Evolutionary conservation across 2,797 vertebrate genomes (phyloP).

Genomic region (Gymnopithys bicolor): DNA sequence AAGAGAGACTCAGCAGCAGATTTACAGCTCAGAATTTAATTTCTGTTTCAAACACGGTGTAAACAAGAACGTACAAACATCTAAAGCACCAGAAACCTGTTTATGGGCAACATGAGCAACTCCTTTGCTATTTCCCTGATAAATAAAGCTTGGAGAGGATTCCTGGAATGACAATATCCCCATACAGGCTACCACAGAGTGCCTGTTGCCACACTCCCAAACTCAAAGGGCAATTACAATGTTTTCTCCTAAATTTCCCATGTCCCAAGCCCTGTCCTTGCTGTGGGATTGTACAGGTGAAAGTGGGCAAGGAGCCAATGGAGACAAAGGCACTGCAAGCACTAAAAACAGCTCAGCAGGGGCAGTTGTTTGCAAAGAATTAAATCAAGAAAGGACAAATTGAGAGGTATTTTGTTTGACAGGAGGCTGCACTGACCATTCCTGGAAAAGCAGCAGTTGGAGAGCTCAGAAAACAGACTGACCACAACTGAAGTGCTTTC

Average conservation of each 20-base stretch:
- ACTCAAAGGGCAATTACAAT: neutral
- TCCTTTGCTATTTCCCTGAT: neutral
- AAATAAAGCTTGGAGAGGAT: neutral
- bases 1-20: neutral
- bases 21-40: neutral
- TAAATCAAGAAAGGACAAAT: neutral
- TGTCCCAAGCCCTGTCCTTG: accelerated
- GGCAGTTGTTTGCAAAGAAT: neutral
- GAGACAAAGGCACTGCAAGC: neutral
- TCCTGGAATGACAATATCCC: neutral
- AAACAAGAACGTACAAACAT: neutral
- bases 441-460: neutral
- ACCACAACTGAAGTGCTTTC: constrained; percentile 21
- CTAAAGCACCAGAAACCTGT: neutral
- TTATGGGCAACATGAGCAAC: constrained; percentile 10
- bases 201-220: neutral
- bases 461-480: neutral
- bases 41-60: neutral
- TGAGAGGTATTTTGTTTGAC: neutral
- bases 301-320: neutral
- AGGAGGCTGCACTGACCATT: neutral
- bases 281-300: neutral
- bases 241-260: neutral
- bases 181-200: neutral
- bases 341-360: neutral